A percentile compares a stretch with the other conserved stretches of the same genome.
These are phyloP conservation scores for Zalophus californianus DNA, from an alignment of 2,797 vertebrate species.

Conservation along the genomic window DNA sequence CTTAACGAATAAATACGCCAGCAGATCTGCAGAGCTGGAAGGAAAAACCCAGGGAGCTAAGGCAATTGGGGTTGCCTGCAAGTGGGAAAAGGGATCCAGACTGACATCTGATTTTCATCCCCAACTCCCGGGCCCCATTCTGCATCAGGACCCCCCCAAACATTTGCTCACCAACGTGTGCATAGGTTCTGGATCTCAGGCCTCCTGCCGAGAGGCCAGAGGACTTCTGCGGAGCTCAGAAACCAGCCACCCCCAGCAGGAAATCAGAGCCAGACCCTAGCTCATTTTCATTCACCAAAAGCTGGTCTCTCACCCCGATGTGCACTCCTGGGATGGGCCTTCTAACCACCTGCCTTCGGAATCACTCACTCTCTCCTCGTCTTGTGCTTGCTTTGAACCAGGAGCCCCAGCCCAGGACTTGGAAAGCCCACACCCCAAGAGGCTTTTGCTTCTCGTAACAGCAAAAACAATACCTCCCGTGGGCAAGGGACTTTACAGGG, in stretches of 20 bases:
- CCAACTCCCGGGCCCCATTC: not conserved
- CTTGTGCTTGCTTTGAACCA: not conserved
- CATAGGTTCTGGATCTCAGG: not conserved
- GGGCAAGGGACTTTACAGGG: not conserved
- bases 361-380: not conserved
- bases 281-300: not conserved
- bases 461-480: not conserved
- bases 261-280: not conserved
- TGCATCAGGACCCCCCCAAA: not conserved
- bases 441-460: not conserved
- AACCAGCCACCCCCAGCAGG: not conserved
- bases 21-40: not conserved
- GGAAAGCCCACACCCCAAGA: not conserved
- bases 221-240: not conserved
- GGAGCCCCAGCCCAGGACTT: not conserved
- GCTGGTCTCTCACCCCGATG: not conserved
- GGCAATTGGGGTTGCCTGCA: conserved; percentile 60
- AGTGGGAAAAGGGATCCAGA: not conserved
- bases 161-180: not conserved
- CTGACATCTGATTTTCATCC: not conserved
- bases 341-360: not conserved
- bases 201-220: not conserved
- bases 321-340: not conserved
- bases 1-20: conserved; percentile 71
- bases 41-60: conserved; percentile 51